Conservation (phyloP, 2,113 vertebrate species). For the Aspidoscelis tigris region DNA sequence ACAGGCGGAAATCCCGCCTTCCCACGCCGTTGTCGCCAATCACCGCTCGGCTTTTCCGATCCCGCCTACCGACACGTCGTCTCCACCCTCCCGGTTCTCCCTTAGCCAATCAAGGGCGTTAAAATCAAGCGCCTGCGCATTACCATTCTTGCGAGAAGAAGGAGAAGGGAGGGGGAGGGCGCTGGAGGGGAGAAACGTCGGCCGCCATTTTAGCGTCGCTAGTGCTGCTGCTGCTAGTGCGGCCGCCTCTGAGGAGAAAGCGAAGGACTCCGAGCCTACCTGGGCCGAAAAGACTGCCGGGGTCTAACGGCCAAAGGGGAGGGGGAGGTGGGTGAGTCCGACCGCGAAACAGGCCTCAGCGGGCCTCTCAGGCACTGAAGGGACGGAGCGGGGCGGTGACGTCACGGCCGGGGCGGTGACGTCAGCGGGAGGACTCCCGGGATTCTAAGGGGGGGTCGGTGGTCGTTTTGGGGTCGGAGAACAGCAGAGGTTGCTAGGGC, state of each 20-base stretch:
- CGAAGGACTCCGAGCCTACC: slow-evolving; percentile 59
- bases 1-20: background rate
- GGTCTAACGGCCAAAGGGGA: slow-evolving; percentile 62
- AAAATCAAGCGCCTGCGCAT: background rate
- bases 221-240: slow-evolving; percentile 61
- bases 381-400: background rate
- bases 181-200: slow-evolving; percentile 16
- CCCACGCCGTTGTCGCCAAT: accelerated
- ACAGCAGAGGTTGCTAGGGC: background rate
- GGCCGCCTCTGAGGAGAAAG: slow-evolving; percentile 66
- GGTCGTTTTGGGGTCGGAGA: background rate
- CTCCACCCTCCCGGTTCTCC: background rate
- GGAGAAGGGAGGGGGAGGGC: slow-evolving; percentile 48
- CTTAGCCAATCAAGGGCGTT: background rate
- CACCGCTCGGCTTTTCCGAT: background rate
- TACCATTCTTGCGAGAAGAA: background rate
- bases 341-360: slow-evolving; percentile 44
- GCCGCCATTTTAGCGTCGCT: slow-evolving; percentile 51
- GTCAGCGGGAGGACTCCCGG: slow-evolving; percentile 35
- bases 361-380: background rate
- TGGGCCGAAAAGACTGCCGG: slow-evolving; percentile 40
- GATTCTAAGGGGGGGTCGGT: slow-evolving; percentile 71
- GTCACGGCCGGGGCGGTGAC: slow-evolving; percentile 43
- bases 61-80: background rate
- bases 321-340: slow-evolving; percentile 69